A percentile compares a stretch with the other conserved stretches of the same genome.
phyloP scores from a whole-genome alignment of 2,888 invertebrate species.

The Drosophila phalerata region DNA sequence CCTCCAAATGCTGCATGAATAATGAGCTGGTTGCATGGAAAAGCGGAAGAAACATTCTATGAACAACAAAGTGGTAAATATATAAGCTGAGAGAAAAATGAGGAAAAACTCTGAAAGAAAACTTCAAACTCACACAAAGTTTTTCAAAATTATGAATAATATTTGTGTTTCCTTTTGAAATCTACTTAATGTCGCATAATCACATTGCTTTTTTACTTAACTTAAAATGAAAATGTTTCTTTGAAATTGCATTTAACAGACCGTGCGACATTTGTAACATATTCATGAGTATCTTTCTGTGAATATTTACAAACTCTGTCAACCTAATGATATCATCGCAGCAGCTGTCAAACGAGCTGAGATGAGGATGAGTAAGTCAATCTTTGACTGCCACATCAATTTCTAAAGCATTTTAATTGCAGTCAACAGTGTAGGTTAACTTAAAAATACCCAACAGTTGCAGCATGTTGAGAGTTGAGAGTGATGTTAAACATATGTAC shows the following conservation, averaged over 20 bases:
- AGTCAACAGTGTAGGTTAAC: conserved; percentile 17
- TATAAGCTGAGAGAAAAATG: background rate
- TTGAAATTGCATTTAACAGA: conserved; percentile 27
- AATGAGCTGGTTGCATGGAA: conserved; percentile 40
- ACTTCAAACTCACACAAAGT: background rate
- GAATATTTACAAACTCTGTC: conserved; percentile 8
- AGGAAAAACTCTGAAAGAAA: background rate
- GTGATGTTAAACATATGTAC: too few relatives aligned
- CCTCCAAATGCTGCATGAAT: conserved; percentile 52
- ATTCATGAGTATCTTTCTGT: conserved; percentile 6
- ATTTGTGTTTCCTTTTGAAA: conserved; percentile 10
- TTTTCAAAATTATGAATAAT: conserved; percentile 12
- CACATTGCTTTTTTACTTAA: background rate
- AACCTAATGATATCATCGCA: conserved; percentile 51
- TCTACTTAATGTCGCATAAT: conserved; percentile 4
- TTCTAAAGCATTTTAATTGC: conserved; percentile 65
- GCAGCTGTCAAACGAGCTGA: conserved; percentile 50
- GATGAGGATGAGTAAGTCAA: conserved; percentile 49
- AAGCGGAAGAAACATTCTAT: background rate
- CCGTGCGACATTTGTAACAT: conserved; percentile 1
- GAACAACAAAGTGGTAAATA: conserved; percentile 1
- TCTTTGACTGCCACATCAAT: conserved; percentile 47
- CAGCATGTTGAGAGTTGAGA: background rate
- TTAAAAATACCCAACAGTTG: conserved; percentile 15
- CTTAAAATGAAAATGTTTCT: conserved; percentile 1